Base-by-base conservation (phyloP, 1,140 invertebrate genomes). In the Calephelis virginiensis region DNA sequence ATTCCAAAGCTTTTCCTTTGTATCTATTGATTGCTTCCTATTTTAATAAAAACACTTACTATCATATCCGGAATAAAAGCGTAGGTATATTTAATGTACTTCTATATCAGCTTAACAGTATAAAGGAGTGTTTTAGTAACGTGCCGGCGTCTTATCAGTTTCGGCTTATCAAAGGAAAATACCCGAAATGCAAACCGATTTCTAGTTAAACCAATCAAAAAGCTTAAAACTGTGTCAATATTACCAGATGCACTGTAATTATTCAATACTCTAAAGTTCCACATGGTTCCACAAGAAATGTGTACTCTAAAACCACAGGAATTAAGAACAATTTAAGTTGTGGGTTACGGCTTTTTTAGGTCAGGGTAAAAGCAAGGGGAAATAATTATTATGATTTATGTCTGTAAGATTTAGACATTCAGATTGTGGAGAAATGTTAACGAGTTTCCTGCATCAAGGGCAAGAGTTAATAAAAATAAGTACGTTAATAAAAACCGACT, bases 81-180 rank as follows among this genome's bases (percentile, higher is more conserved):
- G 28, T 28, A n/a, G n/a, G n/a, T n/a, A 28, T 28, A 28, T 28
- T 28, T 28, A 28, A 28, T 17, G 40, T 40, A 40, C 13, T 50
- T 50, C 0, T 6, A 50, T 50, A 14, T 10, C 37, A 37, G 17
- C 17, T 37, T 10, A 56, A 56, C 14, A 56, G 8, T 8, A 56
- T 3, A 56, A 56, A 14, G 50, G 10, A 56, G 50, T 56, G 50
- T 37, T 56, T 37, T 56, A 56, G 17, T 56, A 56, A 56, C 9
- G 17, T 6, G 17, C 5, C 3, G 50, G 5, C 17, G 8, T 56
- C 50, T 56, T 37, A 56, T 56, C 50, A 56, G 28, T 56, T 9
- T 28, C 14, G 10, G 17, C 17, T 56, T 56, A 56, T 56, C 50
- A 56, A 56, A 59, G 53, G 53, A 38, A 59, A 59, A 38, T 37